These are phyloP conservation scores for Petrolisthes manimaculis DNA, from an alignment of 2,888 invertebrate genomes.

Conservation along the genomic window DNA sequence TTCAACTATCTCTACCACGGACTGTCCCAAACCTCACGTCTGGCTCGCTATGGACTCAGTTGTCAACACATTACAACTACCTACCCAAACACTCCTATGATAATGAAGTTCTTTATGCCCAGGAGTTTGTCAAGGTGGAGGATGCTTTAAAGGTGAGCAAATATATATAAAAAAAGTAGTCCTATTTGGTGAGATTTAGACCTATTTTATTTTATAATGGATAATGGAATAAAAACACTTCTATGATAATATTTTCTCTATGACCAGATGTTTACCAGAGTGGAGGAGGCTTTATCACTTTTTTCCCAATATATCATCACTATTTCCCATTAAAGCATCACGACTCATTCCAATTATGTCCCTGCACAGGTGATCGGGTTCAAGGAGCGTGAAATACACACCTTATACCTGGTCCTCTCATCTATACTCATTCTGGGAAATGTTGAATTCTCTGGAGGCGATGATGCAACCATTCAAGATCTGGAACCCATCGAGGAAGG, in stretches of 20 bases:
- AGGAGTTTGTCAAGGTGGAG: slow-evolving; percentile 66
- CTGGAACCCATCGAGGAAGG: slow-evolving; percentile 53
- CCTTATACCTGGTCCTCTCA: slow-evolving; percentile 79
- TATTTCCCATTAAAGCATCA: too few species aligned
- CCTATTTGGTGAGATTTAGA: too few species aligned
- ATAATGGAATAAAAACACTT: slow-evolving; percentile 69
- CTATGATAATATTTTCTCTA: slow-evolving; percentile 70
- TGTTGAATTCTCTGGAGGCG: slow-evolving; percentile 79
- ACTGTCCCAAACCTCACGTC: slow-evolving; percentile 78
- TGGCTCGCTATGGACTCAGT: slow-evolving; percentile 78
- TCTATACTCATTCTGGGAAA: slow-evolving; percentile 85
- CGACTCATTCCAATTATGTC: not conserved
- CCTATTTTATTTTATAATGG: too few species aligned
- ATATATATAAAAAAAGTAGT: too few species aligned
- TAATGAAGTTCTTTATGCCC: slow-evolving; percentile 68
- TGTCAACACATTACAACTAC: slow-evolving; percentile 81
- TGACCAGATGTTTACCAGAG: slow-evolving; percentile 64
- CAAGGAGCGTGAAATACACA: slow-evolving; percentile 79
- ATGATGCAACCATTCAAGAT: slow-evolving; percentile 36
- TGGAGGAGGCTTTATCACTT: slow-evolving; percentile 63
- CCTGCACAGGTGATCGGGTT: slow-evolving; percentile 75
- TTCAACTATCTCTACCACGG: slow-evolving; percentile 92
- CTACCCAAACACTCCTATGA: slow-evolving; percentile 76
- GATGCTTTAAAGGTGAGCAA: slow-evolving; percentile 59
- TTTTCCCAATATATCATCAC: too few species aligned